Base-by-base conservation (phyloP, 2,797 vertebrate species). In the Darevskia nairensis region DNA sequence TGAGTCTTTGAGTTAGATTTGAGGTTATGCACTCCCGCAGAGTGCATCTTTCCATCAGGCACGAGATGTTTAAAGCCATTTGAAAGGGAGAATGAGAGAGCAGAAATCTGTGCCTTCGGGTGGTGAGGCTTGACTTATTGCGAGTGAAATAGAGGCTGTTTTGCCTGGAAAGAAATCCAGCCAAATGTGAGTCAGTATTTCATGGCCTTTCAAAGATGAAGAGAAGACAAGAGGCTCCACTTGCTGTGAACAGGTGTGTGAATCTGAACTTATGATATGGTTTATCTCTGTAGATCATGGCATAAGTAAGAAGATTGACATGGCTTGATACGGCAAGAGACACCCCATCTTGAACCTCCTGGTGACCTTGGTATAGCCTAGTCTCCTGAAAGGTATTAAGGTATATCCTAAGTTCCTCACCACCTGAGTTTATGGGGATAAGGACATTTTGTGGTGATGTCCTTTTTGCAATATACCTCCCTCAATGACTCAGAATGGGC, bases 121-220 rank as follows among this genome's bases (percentile, higher is more conserved):
- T 80, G 41, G 32, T 75, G 41, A 68, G 78, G n/a, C 32, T 41
- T 81, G 83, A 85, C 19, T 23, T 80, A 46, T 19, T 80, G 76
- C 66, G 59, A 64, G 32, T 76, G 68, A 85, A 89, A 81, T 41
- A 66, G 27, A 66, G 69, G 77, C 44, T 84, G 64, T 61, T 84
- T 75, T 68, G 11, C 44, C 44, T 64, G n/a, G 46, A 44, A 46
- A 35, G 13, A 74, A 89, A 85, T 59, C 23, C 23, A 85, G 17
- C 17, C n/a, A 89, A 85, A 80, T 46, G 41, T 68, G n/a, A 81
- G 25, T 46, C 79, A 89, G 80, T 50, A 50, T 80, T 85, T 80
- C 69, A 72, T 32, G 39, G 71, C 8, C 41, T 84, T 39, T 89
- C n/a, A 39, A 29, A 89, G 41, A 46, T 29, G 44, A 39, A 64